These are phyloP conservation scores for Corythornis cristatus DNA, from an alignment of 2,113 vertebrate genomes.

Conservation along the genomic window DNA sequence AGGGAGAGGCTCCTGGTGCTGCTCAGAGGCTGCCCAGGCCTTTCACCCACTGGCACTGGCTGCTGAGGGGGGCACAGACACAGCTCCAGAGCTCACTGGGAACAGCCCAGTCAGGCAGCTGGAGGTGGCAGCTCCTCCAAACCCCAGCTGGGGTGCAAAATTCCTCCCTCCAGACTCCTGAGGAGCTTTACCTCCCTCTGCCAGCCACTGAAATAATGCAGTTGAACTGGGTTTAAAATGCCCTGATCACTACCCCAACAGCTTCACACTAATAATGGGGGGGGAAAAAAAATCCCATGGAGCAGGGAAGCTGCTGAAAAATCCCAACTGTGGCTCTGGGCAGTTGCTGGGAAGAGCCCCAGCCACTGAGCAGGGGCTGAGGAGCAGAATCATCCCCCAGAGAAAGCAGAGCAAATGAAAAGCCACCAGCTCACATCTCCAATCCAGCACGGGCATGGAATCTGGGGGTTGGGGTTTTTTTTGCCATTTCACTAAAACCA, in stretches of 20 bases:
- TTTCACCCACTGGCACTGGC: background rate
- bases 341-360: background rate
- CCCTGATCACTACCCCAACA: background rate
- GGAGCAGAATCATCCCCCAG: background rate
- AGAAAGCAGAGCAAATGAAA: background rate
- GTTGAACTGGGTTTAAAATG: background rate
- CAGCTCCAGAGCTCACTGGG: fast-evolving
- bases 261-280: background rate
- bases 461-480: background rate
- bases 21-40: background rate
- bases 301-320: background rate
- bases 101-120: background rate
- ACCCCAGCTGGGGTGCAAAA: background rate
- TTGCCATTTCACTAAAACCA: background rate
- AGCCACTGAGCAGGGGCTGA: background rate
- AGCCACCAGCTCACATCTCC: background rate
- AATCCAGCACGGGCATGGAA: background rate
- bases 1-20: background rate
- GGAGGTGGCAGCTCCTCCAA: background rate
- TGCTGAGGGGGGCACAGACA: fast-evolving
- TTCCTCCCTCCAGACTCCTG: fast-evolving
- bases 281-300: background rate
- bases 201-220: background rate
- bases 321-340: background rate
- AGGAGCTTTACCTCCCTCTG: background rate